Evolutionary conservation across 2,113 vertebrate species (phyloP), one percentile per base, ranked within the genome.

Genomic region (Arenaria interpres): DNA sequence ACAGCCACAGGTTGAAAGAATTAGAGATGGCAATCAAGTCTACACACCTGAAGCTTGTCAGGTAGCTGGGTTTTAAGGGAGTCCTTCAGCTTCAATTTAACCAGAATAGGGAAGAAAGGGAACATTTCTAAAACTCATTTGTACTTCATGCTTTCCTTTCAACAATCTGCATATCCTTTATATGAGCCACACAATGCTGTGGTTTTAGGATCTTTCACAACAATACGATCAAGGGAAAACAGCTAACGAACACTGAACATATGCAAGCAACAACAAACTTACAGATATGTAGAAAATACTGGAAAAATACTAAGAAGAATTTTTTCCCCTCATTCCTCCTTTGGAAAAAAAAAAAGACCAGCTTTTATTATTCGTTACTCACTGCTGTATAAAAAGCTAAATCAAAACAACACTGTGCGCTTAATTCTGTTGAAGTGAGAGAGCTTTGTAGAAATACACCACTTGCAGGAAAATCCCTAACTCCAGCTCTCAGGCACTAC

Each of bases 161-260:
- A 90, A 64, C 11, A 56, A 5, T 35, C 21, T 62, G 8, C 2
- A 0, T 56, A 27, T 30, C 19, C 5, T 73, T 59, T 27, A 28
- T 3, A 2, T 4, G 2, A 81, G 19, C 8, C 73, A 7, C 17
- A 7, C 7, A 1, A 0, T 16, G 6, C 22, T 43, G 28, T 25
- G 16, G 3, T 3, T 53, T 71, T 67, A n/a, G n/a, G 13, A 41
- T 14, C 28, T 91, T 50, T 37, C 46, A 53, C 10, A 62, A 4
- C n/a, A 62, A 4, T 20, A 50, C 9, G 28, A 37, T 9, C 22
- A 64, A 48, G 20, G 7, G 15, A 81, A 89, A 81, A 63, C 6
- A 53, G 8, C 37, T 22, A 45, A 68, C 0, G 0, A 53, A 53
- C 32, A 66, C 71, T 7, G 1, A 80, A 60, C 3, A 12, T 3